Percentiles rank a stretch among this genome's conserved stretches.
These are phyloP conservation scores for Leptodactylus fallax DNA, from an alignment of 2,797 vertebrate species.

Conservation along the genomic window DNA sequence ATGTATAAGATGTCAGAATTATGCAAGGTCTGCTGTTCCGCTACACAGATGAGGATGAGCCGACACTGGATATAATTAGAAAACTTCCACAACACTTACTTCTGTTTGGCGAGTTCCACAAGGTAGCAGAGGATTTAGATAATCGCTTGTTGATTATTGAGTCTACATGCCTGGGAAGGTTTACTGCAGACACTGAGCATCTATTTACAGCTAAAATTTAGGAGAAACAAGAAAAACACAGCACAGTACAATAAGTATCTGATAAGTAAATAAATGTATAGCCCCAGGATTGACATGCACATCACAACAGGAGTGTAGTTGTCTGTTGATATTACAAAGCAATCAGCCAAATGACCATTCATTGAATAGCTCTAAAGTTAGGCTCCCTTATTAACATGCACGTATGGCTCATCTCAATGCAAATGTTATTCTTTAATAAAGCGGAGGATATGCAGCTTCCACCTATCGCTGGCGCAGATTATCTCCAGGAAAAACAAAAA, in stretches of 20 bases:
- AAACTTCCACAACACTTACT: conserved; percentile 85
- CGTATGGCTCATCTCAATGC: background rate
- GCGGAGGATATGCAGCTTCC: background rate
- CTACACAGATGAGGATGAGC: background rate
- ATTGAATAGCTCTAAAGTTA: background rate
- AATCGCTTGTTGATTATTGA: conserved; percentile 99
- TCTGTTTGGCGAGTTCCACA: conserved; percentile 99
- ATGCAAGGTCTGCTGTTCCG: background rate
- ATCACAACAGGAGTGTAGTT: background rate
- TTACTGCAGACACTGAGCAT: conserved; percentile 97
- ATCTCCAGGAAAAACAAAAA: background rate
- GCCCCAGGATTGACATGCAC: background rate
- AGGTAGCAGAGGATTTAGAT: conserved; percentile 99
- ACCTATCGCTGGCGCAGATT: background rate
- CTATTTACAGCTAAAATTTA: conserved; percentile 88
- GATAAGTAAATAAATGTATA: background rate
- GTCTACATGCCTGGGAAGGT: conserved; percentile 99
- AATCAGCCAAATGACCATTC: background rate
- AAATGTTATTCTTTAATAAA: background rate
- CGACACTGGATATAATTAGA: background rate
- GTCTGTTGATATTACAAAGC: background rate
- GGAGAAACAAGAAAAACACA: background rate
- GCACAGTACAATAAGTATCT: conserved; percentile 4
- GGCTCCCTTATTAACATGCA: conserved; percentile 18
- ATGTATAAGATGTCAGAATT: background rate